Evolutionary conservation across 2,888 invertebrate genomes (phyloP), one percentile per base, ranked within the genome.

Genomic region (Muscina levida): DNA sequence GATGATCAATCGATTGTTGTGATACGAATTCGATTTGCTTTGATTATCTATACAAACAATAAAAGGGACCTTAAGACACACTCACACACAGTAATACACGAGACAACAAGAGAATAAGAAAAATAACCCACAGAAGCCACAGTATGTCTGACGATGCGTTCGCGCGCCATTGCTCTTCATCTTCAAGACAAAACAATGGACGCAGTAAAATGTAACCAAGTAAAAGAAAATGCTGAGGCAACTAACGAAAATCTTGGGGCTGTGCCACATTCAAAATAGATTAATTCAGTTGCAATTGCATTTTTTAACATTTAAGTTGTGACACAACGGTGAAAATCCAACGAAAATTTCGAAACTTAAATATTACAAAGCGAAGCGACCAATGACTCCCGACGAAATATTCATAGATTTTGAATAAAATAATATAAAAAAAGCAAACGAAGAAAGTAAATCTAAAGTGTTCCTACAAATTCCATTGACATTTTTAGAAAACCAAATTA

Each of bases 261-360:
- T 83, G 85, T 88, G 88, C 89, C 89, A 88, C 87, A 83, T 85
- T 86, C 82, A 88, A 89, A 89, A 89, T 88, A 88, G 88, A 82
- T 87, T 85, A 67, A 84, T 84, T 85, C 83, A 84, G 82, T 84
- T 84, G 66, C 73, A 51, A 68, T 76, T 79, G 77, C 82, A 81
- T 73, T 73, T 76, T 57, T 77, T 72, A 80, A 75, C 80, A 65
- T 75, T 72, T 65, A 74, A 66, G 80, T 82, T 82, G 77, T 37
- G 31, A 76, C 48, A 57, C 59, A 48, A 76, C 44, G 15, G 65
- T 71, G 26, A 70, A 44, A 66, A 53, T 42, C 56, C 22, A 72
- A 68, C 39, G 17, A 39, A 56, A 22, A 48, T 39, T 19, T 67
- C 42, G 19, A 59, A 79, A 31, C 71, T 24, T 53, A 11, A 53